A percentile compares a stretch with the other conserved stretches of the same genome.
Conservation (phyloP, 1,140 invertebrate species). For the Drosophila oshimai region DNA sequence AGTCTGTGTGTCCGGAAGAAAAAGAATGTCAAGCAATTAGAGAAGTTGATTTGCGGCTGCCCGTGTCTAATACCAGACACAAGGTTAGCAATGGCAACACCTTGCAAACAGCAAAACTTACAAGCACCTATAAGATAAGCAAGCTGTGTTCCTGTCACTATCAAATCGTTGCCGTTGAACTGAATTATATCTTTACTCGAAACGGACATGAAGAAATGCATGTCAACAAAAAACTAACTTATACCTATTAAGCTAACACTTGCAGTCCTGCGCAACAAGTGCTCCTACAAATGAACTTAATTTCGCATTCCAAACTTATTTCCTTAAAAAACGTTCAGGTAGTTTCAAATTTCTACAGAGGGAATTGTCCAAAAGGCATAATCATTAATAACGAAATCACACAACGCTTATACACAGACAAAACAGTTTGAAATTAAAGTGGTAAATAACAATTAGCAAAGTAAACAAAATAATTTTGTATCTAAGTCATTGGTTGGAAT, state of each 20-base stretch:
- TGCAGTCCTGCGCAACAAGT: too few species aligned
- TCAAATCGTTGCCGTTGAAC: slow-evolving; percentile 55
- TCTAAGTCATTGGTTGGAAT: too few species aligned
- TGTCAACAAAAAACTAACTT: slow-evolving; percentile 5
- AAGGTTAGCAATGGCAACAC: too few species aligned
- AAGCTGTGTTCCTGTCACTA: slow-evolving; percentile 45
- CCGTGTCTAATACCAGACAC: neutral
- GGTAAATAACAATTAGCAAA: too few species aligned
- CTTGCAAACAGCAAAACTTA: neutral
- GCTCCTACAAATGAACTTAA: too few species aligned
- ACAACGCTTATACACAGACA: too few species aligned
- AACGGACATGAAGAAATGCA: slow-evolving; percentile 5
- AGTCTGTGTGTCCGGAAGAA: slow-evolving; percentile 85
- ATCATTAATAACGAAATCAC: too few species aligned
- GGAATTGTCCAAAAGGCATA: too few species aligned
- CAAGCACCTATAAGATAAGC: slow-evolving; percentile 45
- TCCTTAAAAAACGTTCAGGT: neutral
- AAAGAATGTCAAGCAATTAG: neutral
- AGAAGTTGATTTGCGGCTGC: neutral
- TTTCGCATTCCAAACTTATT: slow-evolving; percentile 47
- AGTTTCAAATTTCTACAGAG: slow-evolving; percentile 1
- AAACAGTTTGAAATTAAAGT: too few species aligned
- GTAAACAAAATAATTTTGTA: too few species aligned
- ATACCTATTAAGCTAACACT: too few species aligned
- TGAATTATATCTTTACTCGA: too few species aligned